Base-by-base conservation (phyloP, 2,888 invertebrate species). In the Phengaris alcon region DNA sequence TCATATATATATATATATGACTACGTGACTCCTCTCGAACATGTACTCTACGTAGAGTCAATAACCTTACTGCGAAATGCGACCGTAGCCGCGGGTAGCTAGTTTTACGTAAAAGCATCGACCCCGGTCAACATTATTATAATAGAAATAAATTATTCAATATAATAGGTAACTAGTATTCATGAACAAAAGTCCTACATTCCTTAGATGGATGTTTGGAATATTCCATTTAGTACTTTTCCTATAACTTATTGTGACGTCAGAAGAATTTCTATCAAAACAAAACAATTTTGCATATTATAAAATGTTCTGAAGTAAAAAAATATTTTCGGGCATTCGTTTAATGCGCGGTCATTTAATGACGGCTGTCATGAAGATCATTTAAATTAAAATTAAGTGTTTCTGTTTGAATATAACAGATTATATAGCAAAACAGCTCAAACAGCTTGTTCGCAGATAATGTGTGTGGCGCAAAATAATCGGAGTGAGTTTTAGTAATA, bases 401-500 rank as follows among this genome's bases (percentile, higher is more conserved):
- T 44, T 64, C 5, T 35, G 44, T 64, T 64, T 44, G 6, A 64
- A 64, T 35, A 64, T 64, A 2, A 44, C 44, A 64, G 10, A 5
- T n/a, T 55, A 9, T 55, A n/a, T 22, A 59, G 0, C 12, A 12
- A 3, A 12, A 64, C 10, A 44, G 64, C 13, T 64, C 13, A 3
- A 12, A 64, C 10, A 44, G 64, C 13, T 64, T 44, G 10, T 64
- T 64, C 15, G 59, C 59, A 22, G 15, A 44, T 12, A 7, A 44
- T 35, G 35, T 35, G 35, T 44, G 64, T 64, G 35, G 10, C 35
- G 64, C 35, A 64, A 64, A 64, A 52, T 52, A 64, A 35, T 64
- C 64, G 64, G 64, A 64, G 64, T 64, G 64, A 64, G 64, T 64
- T 59, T 59, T 64, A 64, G 3, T 35, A 35, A 35, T 64, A 64